These are phyloP conservation scores for Epinotia brunnichana DNA, from an alignment of 2,888 invertebrate genomes.

Conservation along the genomic window DNA sequence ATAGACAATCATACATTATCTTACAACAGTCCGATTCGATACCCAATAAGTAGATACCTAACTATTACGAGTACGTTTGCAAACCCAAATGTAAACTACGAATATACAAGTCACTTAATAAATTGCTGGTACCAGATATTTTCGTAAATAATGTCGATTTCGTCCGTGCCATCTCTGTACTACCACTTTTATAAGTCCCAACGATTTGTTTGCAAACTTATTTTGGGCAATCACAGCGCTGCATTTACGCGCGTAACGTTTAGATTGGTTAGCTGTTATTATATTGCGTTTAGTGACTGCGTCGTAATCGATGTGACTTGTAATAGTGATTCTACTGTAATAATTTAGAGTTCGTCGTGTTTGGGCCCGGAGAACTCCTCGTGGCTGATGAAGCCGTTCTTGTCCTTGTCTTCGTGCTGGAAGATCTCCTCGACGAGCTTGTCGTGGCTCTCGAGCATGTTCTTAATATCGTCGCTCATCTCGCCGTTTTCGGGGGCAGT, in stretches of 20 bases:
- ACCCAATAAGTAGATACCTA: conserved; percentile 9
- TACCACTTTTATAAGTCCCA: conserved; percentile 14
- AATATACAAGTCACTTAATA: background rate
- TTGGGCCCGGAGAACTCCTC: conserved; percentile 98
- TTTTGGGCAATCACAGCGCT: background rate
- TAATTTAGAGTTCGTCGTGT: conserved; percentile 95
- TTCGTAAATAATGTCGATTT: conserved; percentile 12
- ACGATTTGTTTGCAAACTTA: background rate
- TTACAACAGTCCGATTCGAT: background rate
- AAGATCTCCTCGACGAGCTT: conserved; percentile 98
- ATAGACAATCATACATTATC: background rate
- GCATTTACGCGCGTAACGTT: background rate
- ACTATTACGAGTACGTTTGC: conserved; percentile 3
- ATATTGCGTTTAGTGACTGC: background rate
- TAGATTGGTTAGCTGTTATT: background rate
- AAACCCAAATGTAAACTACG: conserved; percentile 9
- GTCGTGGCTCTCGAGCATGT: conserved; percentile 94
- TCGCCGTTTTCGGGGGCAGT: conserved; percentile 90
- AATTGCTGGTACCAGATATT: background rate
- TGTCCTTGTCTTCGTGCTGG: conserved; percentile 98
- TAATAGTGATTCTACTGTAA: background rate
- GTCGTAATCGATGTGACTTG: conserved; percentile 3
- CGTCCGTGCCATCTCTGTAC: conserved; percentile 17
- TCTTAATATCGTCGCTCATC: conserved; percentile 89
- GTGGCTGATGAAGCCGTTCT: conserved; percentile 97